A percentile compares a stretch with the other conserved stretches of the same genome.
Conservation (phyloP, 2,797 vertebrate species). For the Hoplostethus atlanticus region DNA sequence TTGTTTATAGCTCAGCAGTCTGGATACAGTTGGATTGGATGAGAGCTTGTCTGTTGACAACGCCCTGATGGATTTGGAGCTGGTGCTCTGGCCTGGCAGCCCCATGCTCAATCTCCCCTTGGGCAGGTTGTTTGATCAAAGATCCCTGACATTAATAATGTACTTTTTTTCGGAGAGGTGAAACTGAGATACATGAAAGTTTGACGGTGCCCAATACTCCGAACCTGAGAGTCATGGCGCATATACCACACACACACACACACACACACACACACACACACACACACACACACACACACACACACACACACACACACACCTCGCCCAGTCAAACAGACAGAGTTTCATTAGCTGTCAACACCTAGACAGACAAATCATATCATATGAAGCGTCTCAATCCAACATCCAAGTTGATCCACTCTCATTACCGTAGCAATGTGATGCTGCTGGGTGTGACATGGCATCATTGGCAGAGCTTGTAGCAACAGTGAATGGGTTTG, state of each 20-base stretch:
- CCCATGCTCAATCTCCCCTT: conserved; percentile 61
- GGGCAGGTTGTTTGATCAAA: conserved; percentile 81
- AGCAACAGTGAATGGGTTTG: neutral
- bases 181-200: conserved; percentile 79
- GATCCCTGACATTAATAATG: conserved; percentile 83
- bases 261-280: conserved; percentile 15
- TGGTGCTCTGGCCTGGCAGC: conserved; percentile 27
- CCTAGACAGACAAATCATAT: conserved; percentile 40
- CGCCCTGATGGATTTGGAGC: conserved; percentile 1
- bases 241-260: conserved; percentile 7
- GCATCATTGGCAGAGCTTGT: conserved; percentile 17
- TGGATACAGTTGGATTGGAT: neutral
- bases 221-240: conserved; percentile 64
- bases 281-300: conserved; percentile 6
- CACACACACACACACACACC: conserved; percentile 7
- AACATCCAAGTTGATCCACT: conserved; percentile 14
- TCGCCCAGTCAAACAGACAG: conserved; percentile 34
- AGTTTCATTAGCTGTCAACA: conserved; percentile 50
- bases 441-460: neutral
- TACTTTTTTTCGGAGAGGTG: conserved; percentile 66
- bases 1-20: neutral
- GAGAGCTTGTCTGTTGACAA: conserved; percentile 1
- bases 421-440: conserved; percentile 1
- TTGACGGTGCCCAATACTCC: conserved; percentile 67
- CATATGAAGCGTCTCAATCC: conserved; percentile 26